Evolutionary conservation across 2,113 vertebrate species (phyloP), one percentile per base, ranked within the genome.

Genomic region (Poecilia latipinna): DNA sequence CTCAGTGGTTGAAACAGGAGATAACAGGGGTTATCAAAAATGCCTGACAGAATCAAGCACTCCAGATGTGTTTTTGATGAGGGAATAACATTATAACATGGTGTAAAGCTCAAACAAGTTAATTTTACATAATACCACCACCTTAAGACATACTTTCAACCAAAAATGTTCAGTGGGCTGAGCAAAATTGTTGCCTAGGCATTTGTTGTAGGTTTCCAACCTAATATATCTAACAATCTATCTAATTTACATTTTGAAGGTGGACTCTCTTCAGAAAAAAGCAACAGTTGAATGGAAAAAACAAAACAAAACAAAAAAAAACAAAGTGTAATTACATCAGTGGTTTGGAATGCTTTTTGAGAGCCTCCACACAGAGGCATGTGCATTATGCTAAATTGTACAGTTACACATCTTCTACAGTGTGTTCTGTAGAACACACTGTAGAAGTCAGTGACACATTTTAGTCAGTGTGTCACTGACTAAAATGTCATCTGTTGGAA

Each of bases 181-280:
- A 13, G n/a, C 42, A 0, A 26, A 64, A 44, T 62, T 48, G 28
- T 8, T 37, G 64, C 70, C 7, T 64, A 31, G 26, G 39, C 31
- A 64, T 79, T 70, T 19, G 63, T 48, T 33, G 51, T 39, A 26
- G 65, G 35, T 82, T 61, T 79, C 61, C 63, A 31, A 79, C 12
- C 3, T 42, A 4, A 42, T 42, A 42, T 4, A 12, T 42, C 39
- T 12, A 42, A 12, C 12, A 15, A 42, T n/a, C n/a, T n/a, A n/a
- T n/a, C n/a, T n/a, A n/a, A n/a, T 15, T 44, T 65, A 33, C 26
- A 1, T 24, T 26, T 15, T 51, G n/a, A 31, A 57, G 70, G 44
- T 57, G 44, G 8, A n/a, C 26, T 74, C 35, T 65, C 13, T 15
- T n/a, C 22, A 2, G 6, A 70, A 70, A 74, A 60, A 17, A 66